Evolutionary conservation across 2,113 vertebrate genomes (phyloP).

Genomic region (Orycteropus afer): DNA sequence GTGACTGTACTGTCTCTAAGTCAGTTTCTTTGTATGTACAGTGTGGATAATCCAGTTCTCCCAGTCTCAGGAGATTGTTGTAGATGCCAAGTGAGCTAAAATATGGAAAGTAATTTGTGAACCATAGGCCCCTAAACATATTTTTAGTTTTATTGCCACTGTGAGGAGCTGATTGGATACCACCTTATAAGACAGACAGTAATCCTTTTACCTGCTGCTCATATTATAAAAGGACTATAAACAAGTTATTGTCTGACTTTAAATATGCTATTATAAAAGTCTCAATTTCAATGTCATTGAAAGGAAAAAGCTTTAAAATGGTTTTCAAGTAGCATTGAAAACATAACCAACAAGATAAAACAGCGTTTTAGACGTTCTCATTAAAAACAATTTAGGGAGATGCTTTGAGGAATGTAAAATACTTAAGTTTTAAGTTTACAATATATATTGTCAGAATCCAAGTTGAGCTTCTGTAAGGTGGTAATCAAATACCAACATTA

Average conservation of each 20-base stretch:
- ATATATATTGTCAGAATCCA: background rate
- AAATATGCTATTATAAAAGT: background rate
- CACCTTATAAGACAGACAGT: background rate
- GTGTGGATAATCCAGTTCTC: background rate
- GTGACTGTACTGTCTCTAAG: background rate
- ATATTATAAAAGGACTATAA: background rate
- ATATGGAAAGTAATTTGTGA: background rate
- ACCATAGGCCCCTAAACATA: background rate
- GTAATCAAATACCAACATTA: background rate
- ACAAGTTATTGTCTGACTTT: background rate
- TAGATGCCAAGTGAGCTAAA: background rate
- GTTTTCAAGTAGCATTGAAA: background rate
- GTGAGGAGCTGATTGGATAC: background rate
- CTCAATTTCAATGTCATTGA: background rate
- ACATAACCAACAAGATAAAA: background rate
- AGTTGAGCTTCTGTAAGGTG: background rate
- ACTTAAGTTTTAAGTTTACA: background rate
- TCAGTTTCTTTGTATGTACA: background rate
- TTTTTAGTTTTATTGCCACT: background rate
- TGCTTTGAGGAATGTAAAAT: background rate
- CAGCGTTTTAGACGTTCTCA: background rate
- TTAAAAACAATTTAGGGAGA: background rate
- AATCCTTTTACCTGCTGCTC: background rate
- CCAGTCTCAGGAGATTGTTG: background rate
- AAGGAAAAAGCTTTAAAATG: background rate